Conservation (phyloP, 2,888 invertebrate genomes). For the Drosophila pegasa region DNA sequence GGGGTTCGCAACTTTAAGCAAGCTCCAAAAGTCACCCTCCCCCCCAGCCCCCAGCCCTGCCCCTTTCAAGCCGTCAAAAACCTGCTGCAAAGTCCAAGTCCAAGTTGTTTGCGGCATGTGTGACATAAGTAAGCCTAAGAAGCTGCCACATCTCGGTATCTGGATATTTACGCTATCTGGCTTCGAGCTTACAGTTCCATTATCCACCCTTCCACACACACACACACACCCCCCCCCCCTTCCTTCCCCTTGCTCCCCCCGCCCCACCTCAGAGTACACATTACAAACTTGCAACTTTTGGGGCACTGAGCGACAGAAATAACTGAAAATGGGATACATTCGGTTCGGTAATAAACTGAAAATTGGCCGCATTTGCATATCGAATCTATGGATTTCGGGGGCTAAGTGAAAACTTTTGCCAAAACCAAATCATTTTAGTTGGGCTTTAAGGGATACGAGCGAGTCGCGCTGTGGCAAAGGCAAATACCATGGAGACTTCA, state of each 20-base stretch:
- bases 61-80: neutral
- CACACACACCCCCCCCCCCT: neutral
- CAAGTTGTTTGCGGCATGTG: constrained; percentile 57
- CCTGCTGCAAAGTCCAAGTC: constrained; percentile 36
- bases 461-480: neutral
- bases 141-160: constrained; percentile 47
- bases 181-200: constrained; percentile 40
- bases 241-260: neutral
- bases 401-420: constrained; percentile 4
- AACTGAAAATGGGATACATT: constrained; percentile 12
- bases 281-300: constrained; percentile 24
- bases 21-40: constrained; percentile 50
- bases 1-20: constrained; percentile 58
- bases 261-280: neutral
- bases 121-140: constrained; percentile 76
- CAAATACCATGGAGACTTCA: neutral
- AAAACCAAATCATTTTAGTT: constrained; percentile 2
- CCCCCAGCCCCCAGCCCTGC: too few species aligned
- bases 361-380: constrained; percentile 8
- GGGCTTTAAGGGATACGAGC: neutral
- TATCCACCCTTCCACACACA: constrained; percentile 5
- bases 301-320: constrained; percentile 31
- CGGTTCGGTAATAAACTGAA: constrained; percentile 15
- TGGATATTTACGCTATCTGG: constrained; percentile 36
- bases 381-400: neutral